Percentiles rank a stretch among this genome's conserved stretches.
Evolutionary conservation across 2,888 invertebrate species (phyloP).

Genomic region (Lacanobia oleracea): DNA sequence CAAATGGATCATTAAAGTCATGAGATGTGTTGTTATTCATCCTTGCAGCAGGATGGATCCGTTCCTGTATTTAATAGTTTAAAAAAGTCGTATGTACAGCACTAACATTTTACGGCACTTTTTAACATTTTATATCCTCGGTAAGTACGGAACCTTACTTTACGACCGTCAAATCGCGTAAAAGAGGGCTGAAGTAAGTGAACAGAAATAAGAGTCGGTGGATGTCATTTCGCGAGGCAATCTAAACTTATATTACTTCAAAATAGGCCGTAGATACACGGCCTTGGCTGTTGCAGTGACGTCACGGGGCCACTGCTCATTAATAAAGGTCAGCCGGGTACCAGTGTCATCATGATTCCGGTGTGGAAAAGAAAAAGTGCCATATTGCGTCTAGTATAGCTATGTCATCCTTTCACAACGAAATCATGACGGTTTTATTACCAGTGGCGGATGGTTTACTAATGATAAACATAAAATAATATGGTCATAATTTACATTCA

Average conservation of each 20-base stretch:
- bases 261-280: constrained; percentile 21
- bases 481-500: too few species aligned
- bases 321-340: background rate
- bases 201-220: constrained; percentile 43
- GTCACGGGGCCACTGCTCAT: constrained; percentile 3
- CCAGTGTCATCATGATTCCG: background rate
- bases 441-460: too few species aligned
- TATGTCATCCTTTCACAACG: background rate
- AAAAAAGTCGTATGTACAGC: constrained; percentile 12
- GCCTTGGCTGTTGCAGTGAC: constrained; percentile 7
- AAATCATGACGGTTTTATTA: background rate
- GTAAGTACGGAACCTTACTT: constrained; percentile 47
- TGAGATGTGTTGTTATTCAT: background rate
- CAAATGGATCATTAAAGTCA: background rate
- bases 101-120: constrained; percentile 38
- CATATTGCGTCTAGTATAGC: background rate
- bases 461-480: too few species aligned
- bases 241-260: constrained; percentile 54
- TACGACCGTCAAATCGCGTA: constrained; percentile 57
- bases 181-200: constrained; percentile 45
- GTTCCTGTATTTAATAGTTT: constrained; percentile 4
- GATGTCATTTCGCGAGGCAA: constrained; percentile 41
- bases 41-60: constrained; percentile 3
- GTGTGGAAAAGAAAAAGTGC: background rate
- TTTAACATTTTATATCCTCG: constrained; percentile 51